A percentile compares a stretch with the other conserved stretches of the same genome.
Conservation (phyloP, 2,888 invertebrate species). For the Tipula unca region DNA sequence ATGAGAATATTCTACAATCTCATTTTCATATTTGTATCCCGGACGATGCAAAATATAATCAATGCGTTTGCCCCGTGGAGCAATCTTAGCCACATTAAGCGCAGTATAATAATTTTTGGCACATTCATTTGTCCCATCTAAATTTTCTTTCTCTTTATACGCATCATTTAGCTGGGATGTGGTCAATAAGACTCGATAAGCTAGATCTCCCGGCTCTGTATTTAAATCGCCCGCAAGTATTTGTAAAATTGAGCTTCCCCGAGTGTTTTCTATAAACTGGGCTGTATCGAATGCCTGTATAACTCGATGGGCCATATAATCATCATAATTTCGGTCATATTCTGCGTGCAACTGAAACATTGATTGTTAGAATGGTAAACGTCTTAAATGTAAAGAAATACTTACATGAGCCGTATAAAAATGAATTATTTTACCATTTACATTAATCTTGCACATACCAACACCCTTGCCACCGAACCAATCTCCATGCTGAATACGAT, state of each 20-base stretch:
- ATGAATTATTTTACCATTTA: conserved; percentile 60
- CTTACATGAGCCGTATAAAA: conserved; percentile 91
- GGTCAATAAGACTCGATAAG: conserved; percentile 56
- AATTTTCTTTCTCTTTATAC: conserved; percentile 34
- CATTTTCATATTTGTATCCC: conserved; percentile 29
- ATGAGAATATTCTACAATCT: conserved; percentile 47
- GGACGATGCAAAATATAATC: conserved; percentile 79
- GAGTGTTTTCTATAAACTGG: conserved; percentile 84
- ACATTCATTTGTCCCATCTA: conserved; percentile 65
- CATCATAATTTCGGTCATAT: conserved; percentile 74
- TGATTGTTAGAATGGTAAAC: conserved; percentile 8
- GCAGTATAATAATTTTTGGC: conserved; percentile 75
- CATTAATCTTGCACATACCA: conserved; percentile 66
- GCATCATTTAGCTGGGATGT: conserved; percentile 48
- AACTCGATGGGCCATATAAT: conserved; percentile 86
- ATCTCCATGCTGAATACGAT: conserved; percentile 92
- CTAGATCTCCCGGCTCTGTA: conserved; percentile 76
- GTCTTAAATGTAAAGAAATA: conserved; percentile 28
- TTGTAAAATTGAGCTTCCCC: conserved; percentile 66
- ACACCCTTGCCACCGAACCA: conserved; percentile 99
- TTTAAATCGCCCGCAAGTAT: conserved; percentile 94
- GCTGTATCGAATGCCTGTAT: conserved; percentile 91
- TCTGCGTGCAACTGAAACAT: conserved; percentile 78
- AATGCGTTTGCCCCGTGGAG: conserved; percentile 75
- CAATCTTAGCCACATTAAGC: conserved; percentile 42